Percentiles rank a stretch among this genome's conserved stretches.
phyloP scores from a whole-genome alignment of 2,888 invertebrate genomes.

The Cistogaster globosa region DNA sequence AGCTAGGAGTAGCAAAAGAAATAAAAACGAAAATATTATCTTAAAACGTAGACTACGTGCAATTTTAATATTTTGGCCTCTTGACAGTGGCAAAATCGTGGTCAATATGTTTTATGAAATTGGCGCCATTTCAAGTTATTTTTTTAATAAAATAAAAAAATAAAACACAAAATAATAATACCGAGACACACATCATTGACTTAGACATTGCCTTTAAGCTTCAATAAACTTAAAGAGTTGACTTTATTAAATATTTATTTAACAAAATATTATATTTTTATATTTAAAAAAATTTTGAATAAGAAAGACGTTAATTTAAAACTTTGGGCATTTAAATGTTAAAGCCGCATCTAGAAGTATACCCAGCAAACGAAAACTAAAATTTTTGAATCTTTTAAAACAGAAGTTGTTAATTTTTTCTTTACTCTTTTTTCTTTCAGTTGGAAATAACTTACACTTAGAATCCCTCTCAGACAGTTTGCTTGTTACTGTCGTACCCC shows the following conservation, averaged over 20 bases:
- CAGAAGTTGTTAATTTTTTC: no score
- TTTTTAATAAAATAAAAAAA: conserved; percentile 22
- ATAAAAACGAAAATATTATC: conserved; percentile 48
- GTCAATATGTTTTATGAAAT: conserved; percentile 68
- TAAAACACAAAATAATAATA: conserved; percentile 8
- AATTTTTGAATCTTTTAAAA: no score
- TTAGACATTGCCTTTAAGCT: conserved; percentile 53
- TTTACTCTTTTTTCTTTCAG: no score
- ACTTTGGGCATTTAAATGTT: no score
- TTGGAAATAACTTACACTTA: no score
- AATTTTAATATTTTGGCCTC: conserved; percentile 67
- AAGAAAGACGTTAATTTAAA: no score
- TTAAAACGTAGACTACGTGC: conserved; percentile 62
- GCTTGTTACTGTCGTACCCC: no score
- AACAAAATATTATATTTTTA: no score
- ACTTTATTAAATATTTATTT: not conserved
- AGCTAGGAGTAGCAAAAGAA: conserved; percentile 3
- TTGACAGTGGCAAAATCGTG: conserved; percentile 68
- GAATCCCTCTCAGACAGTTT: no score
- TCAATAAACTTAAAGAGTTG: conserved; percentile 34
- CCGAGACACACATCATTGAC: conserved; percentile 63
- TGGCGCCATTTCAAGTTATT: conserved; percentile 58
- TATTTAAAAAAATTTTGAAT: no score
- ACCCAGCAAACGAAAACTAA: no score
- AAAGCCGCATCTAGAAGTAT: no score